Conservation (phyloP, 2,113 vertebrate species). For the Oryzias javanicus region DNA sequence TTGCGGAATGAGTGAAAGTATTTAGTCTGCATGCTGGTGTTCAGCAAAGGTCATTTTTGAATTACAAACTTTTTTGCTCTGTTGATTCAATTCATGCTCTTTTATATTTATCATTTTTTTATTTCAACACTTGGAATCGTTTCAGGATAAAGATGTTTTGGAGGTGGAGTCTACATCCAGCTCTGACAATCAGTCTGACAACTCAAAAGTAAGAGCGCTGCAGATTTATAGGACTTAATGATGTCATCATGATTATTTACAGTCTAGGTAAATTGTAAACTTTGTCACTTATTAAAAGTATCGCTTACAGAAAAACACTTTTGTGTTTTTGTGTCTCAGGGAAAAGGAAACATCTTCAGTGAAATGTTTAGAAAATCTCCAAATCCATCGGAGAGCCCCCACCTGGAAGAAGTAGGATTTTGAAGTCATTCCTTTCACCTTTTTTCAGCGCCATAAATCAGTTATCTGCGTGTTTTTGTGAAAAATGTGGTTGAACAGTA, state of each 20-base stretch:
- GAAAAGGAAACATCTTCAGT: constrained; percentile 41
- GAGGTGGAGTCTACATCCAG: constrained; percentile 5
- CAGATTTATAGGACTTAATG: background rate
- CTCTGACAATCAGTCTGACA: constrained; percentile 33
- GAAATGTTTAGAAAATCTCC: constrained; percentile 50
- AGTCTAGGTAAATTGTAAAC: no score
- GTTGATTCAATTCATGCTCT: no score
- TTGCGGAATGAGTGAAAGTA: no score
- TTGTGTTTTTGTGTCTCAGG: constrained; percentile 4
- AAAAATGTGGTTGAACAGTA: no score
- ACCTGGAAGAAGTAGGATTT: constrained; percentile 25
- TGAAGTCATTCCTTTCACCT: background rate
- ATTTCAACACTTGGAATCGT: background rate
- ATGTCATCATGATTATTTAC: no score
- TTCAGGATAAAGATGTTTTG: constrained; percentile 32
- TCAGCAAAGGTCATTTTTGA: no score
- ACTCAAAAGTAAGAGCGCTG: constrained; percentile 13
- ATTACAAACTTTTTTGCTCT: no score
- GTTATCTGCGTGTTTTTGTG: no score
- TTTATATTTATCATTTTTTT: no score
- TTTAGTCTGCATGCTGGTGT: no score
- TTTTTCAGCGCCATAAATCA: background rate
- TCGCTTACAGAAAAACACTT: background rate
- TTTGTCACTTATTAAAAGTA: background rate
- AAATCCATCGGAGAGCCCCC: constrained; percentile 22